Conservation (phyloP, 2,888 invertebrate species). For the Hydriomena furcata region DNA sequence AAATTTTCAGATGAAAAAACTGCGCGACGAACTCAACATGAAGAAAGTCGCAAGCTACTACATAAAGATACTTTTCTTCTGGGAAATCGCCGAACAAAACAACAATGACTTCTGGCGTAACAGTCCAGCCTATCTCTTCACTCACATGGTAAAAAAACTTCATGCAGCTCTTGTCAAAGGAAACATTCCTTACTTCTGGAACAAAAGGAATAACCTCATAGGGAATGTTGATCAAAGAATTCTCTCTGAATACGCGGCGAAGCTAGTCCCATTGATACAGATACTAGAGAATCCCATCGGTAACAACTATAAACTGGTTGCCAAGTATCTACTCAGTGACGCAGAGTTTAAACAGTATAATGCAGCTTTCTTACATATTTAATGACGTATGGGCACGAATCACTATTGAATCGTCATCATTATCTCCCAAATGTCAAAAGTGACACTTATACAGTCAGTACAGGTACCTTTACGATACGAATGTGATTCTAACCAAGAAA, state of each 20-base stretch:
- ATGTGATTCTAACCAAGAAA: no score
- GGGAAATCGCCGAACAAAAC: constrained; percentile 54
- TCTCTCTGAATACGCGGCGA: constrained; percentile 48
- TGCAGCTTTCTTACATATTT: constrained; percentile 45
- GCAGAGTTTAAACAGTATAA: constrained; percentile 53
- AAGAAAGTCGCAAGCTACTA: constrained; percentile 80
- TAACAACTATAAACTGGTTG: constrained; percentile 51
- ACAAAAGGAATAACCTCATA: constrained; percentile 69
- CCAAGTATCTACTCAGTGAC: constrained; percentile 53
- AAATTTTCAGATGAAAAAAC: constrained; percentile 74
- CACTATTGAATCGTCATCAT: no score
- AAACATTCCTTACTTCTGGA: constrained; percentile 77
- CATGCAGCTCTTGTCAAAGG: constrained; percentile 48
- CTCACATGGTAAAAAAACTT: constrained; percentile 68
- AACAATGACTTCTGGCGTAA: constrained; percentile 54
- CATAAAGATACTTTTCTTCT: constrained; percentile 80
- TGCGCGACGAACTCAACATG: constrained; percentile 73
- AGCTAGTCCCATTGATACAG: constrained; percentile 46
- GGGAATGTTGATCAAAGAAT: constrained; percentile 38
- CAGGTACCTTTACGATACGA: no score
- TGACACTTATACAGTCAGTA: no score
- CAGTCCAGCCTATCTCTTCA: constrained; percentile 53
- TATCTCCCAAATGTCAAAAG: no score
- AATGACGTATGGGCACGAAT: constrained; percentile 3
- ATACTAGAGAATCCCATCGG: constrained; percentile 43